These are phyloP conservation scores for Nipponia nippon DNA, from an alignment of 2,113 vertebrate species.

Conservation along the genomic window DNA sequence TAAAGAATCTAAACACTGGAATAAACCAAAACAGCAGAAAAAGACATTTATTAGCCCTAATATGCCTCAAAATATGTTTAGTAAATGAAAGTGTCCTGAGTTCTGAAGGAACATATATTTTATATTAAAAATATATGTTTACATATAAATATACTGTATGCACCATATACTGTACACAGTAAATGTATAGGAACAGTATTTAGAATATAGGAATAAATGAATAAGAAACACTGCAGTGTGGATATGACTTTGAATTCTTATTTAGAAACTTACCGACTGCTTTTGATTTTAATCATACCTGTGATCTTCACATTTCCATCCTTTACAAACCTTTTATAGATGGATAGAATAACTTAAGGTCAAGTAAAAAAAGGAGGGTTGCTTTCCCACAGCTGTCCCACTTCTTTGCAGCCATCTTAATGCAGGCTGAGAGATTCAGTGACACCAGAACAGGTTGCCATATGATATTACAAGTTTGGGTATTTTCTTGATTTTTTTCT, in stretches of 20 bases:
- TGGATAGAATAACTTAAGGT: not conserved
- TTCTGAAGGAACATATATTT: not conserved
- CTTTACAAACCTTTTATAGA: not conserved
- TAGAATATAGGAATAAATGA: not conserved
- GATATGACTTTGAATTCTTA: not conserved
- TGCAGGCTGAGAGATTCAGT: not conserved
- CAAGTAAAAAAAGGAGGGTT: not conserved
- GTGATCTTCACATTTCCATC: not conserved
- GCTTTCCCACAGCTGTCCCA: not conserved
- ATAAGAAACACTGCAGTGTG: not conserved
- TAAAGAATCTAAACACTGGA: not conserved
- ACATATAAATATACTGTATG: not conserved
- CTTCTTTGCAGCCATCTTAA: not conserved
- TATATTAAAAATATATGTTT: not conserved
- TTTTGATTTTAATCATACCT: not conserved
- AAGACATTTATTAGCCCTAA: not conserved
- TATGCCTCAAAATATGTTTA: not conserved
- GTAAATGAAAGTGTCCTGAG: not conserved
- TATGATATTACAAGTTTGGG: not conserved
- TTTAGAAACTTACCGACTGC: not conserved
- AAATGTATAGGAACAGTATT: not conserved
- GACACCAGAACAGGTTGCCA: not conserved
- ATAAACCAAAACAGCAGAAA: not conserved
- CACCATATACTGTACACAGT: not conserved
- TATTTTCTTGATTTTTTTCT: not conserved